Evolutionary conservation across 1,140 invertebrate genomes (phyloP), one percentile per base, ranked within the genome.

Genomic region (Nomia melanderi): DNA sequence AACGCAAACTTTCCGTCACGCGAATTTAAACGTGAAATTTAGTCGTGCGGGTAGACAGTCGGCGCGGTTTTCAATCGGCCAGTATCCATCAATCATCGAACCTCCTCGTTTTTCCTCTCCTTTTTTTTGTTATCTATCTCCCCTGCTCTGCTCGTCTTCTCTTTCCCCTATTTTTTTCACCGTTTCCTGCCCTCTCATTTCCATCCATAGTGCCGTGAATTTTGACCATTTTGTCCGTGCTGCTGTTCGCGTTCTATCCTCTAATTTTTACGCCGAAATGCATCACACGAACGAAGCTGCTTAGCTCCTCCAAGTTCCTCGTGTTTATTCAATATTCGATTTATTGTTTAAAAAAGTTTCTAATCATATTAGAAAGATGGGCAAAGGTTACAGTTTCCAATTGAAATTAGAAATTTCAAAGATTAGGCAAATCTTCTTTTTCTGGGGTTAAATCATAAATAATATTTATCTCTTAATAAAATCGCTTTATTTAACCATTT

Each of bases 11-110:
- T 82, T 79, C 65, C 71, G 77, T 11, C 65, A 50, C 53, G 56
- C 71, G 82, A 84, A 84, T 84, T 75, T 77, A 76, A 72, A 85
- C 71, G 75, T 80, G 69, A 83, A 82, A 87, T 82, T 85, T 80
- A 79, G 82, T 81, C 71, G 78, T 73, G 29, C 62, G 41, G 56
- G 60, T 77, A 83, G 80, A 76, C 66, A 75, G 72, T 25, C 65
- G 65, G 59, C 69, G 81, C 39, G 76, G 67, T 87, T 87, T 86
- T 87, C 82, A 84, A 86, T 87, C 87, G 77, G 64, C 66, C 66
- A 75, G 76, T 78, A 79, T 88, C 84, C 84, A 87, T 89, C 86
- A 85, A 89, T 88, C 79, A 86, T 82, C 77, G 71, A 62, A 47
- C 74, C 69, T 82, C 72, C 70, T 76, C 59, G 72, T 77, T 80